A percentile compares a stretch with the other conserved stretches of the same genome.
phyloP scores from a whole-genome alignment of 2,113 vertebrate species.

The Orycteropus afer region DNA sequence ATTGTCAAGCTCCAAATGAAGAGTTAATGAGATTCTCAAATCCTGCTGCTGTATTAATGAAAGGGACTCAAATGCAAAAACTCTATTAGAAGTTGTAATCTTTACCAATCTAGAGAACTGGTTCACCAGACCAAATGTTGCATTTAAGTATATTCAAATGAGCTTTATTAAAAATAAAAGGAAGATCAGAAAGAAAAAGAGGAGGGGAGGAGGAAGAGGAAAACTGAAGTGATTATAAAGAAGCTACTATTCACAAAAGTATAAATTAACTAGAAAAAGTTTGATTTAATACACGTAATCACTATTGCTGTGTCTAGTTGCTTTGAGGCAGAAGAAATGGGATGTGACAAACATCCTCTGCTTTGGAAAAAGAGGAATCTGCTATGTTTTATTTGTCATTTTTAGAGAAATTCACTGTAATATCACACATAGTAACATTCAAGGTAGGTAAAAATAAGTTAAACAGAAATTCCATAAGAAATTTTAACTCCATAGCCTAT shows the following conservation, averaged over 20 bases:
- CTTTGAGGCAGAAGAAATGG: background rate
- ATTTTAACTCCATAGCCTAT: background rate
- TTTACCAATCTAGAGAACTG: background rate
- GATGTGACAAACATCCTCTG: background rate
- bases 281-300: background rate
- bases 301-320: background rate
- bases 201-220: background rate
- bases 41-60: background rate
- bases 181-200: background rate
- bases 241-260: background rate
- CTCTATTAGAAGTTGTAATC: background rate
- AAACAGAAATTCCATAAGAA: slow-evolving; percentile 17
- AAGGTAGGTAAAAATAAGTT: background rate
- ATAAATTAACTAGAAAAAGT: background rate
- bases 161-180: background rate
- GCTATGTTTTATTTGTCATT: background rate
- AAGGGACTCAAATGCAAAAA: background rate
- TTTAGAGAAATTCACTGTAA: background rate
- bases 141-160: background rate
- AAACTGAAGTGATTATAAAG: background rate
- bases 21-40: slow-evolving; percentile 33
- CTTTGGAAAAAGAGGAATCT: background rate
- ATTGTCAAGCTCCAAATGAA: background rate
- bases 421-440: background rate
- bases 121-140: background rate